A percentile compares a stretch with the other conserved stretches of the same genome.
phyloP scores from a whole-genome alignment of 2,888 invertebrate genomes.

The Aphidoletes aphidimyza region DNA sequence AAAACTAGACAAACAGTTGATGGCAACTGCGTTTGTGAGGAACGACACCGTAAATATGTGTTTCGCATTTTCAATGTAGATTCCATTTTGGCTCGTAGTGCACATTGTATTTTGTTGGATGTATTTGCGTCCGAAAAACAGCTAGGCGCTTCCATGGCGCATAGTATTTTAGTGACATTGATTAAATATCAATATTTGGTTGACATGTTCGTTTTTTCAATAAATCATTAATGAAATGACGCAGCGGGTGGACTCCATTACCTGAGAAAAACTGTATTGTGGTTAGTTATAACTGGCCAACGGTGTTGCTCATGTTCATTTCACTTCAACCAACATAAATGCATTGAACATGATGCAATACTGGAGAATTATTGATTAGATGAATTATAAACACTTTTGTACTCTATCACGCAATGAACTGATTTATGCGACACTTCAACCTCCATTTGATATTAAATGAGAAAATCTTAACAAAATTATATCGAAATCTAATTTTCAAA shows the following conservation, averaged over 20 bases:
- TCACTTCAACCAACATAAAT: neutral
- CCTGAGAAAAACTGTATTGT: neutral
- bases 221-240: conserved; percentile 24
- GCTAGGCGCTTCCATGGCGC: too few species aligned
- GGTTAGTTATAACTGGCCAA: neutral
- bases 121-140: too few species aligned
- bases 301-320: neutral
- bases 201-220: neutral
- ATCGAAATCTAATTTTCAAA: neutral
- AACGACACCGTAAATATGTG: neutral
- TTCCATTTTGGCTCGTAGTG: neutral
- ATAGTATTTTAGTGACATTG: neutral
- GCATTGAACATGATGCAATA: neutral
- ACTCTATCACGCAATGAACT: neutral
- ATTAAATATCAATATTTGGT: conserved; percentile 41
- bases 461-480: neutral
- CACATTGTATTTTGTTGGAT: neutral
- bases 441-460: neutral
- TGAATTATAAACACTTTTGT: conserved; percentile 4
- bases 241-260: neutral
- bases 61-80: neutral
- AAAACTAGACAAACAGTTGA: conserved; percentile 5
- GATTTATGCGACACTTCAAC: neutral
- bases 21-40: neutral
- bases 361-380: conserved; percentile 10